Evolutionary conservation across 2,888 invertebrate species (phyloP).

Genomic region (Xylophagus ater): DNA sequence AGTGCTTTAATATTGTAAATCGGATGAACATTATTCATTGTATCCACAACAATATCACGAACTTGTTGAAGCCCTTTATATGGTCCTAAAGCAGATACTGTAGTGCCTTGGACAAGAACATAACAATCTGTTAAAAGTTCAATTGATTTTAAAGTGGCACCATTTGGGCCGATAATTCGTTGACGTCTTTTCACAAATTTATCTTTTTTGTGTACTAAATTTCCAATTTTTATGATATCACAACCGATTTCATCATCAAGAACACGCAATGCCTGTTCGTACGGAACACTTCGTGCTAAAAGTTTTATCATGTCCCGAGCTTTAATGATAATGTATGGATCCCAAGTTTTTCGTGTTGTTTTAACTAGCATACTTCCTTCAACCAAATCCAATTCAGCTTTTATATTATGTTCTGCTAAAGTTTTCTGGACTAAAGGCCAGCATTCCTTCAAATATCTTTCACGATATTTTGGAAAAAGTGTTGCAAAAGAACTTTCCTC

Average conservation of each 20-base stretch:
- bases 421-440: slow-evolving; percentile 91
- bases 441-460: slow-evolving; percentile 86
- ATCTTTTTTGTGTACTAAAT: slow-evolving; percentile 78
- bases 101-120: slow-evolving; percentile 93
- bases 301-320: slow-evolving; percentile 93
- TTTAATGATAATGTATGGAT: slow-evolving; percentile 93
- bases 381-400: slow-evolving; percentile 81
- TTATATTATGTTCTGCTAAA: slow-evolving; percentile 64
- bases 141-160: slow-evolving; percentile 95
- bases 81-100: slow-evolving; percentile 93
- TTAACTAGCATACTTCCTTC: slow-evolving; percentile 91
- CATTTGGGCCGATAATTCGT: slow-evolving; percentile 90
- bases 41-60: slow-evolving; percentile 83
- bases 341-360: slow-evolving; percentile 96
- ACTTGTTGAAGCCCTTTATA: slow-evolving; percentile 82
- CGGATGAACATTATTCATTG: slow-evolving; percentile 98
- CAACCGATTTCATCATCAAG: slow-evolving; percentile 83
- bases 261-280: slow-evolving; percentile 83
- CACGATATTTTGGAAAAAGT: slow-evolving; percentile 93
- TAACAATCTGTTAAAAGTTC: slow-evolving; percentile 94
- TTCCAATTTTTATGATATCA: slow-evolving; percentile 95
- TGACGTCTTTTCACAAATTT: slow-evolving; percentile 92
- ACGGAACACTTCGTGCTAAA: slow-evolving; percentile 89
- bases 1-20: slow-evolving; percentile 95
- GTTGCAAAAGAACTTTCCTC: slow-evolving; percentile 96